Evolutionary conservation across 1,140 invertebrate genomes (phyloP).

Genomic region (Bombus pyrosoma): DNA sequence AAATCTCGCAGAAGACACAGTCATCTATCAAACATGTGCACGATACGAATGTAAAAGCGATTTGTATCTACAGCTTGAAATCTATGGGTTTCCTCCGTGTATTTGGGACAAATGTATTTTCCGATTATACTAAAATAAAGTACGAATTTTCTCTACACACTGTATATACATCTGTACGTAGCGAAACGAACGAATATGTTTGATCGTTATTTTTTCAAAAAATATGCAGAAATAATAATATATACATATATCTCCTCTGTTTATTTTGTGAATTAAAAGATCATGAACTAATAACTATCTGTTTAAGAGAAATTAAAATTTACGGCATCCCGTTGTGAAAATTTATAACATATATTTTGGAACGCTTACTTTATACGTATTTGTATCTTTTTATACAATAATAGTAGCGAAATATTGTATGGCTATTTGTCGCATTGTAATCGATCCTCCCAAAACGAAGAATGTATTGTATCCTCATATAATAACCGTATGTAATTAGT

Average conservation of each 20-base stretch:
- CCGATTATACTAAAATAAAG: not conserved
- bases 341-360: not conserved
- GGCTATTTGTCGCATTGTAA: not conserved
- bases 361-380: constrained; percentile 24
- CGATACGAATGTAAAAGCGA: not conserved
- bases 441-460: not conserved
- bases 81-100: not conserved
- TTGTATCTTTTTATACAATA: constrained; percentile 41
- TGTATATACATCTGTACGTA: constrained; percentile 21
- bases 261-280: too few species aligned
- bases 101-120: constrained; percentile 1
- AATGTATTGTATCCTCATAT: not conserved
- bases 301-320: not conserved
- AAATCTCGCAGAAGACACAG: not conserved
- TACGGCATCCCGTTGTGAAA: not conserved
- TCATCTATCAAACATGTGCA: not conserved
- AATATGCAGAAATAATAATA: not conserved
- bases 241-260: not conserved
- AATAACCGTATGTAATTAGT: not conserved
- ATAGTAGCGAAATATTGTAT: not conserved
- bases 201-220: not conserved
- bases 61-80: not conserved
- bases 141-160: not conserved
- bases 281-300: not conserved
- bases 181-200: not conserved